Evolutionary conservation across 64 coral and sea anemone genomes (phyloP), one percentile per base, ranked within the genome.

Genomic region (Montipora efflorescens): DNA sequence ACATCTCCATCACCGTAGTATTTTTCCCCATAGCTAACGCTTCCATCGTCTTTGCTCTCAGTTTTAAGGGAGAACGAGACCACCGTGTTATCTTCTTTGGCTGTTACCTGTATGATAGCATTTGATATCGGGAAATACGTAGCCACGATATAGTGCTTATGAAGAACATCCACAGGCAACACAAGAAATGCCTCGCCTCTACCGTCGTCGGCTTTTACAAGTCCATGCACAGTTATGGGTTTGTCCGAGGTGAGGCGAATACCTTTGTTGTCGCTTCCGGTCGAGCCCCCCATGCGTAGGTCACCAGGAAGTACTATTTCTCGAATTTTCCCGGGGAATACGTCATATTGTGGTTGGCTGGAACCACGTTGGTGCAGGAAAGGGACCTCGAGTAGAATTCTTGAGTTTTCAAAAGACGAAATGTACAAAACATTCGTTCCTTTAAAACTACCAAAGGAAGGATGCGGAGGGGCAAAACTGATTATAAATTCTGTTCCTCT

Each of bases 141-240:
- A 2, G 87, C 12, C 3, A 91, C 89, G 25, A 95, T 90, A 75
- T 95, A 80, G 16, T 87, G 8, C 47, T 5, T 91, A 4, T 88
- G 89, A 4, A 91, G 77, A 0, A 77, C 22, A 19, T 83, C 61
- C 67, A 91, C 51, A 46, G 94, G 94, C 10, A 91, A 74, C 48
- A 59, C 88, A 76, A 95, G 88, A 66, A 91, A 95, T 19, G 64
- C 94, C 61, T 95, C 94, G 16, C 59, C 14, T 14, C 81, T 59
- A 5, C 21, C 58, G 1, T 58, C 4, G 7, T 58, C 5, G 7
- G 14, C 9, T 16, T 22, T 68, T 46, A 13, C 46, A 16, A 90
- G 44, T 44, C 89, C 94, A 14, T 95, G 77, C 36, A 95, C 67
- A 1, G 89, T 91, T 3, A 95, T 67, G 3, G 89, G 53, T 5